Base-by-base conservation (phyloP, 30 jellyfish, hydroid and myxozoan genomes). In the Aurelia aurita region DNA sequence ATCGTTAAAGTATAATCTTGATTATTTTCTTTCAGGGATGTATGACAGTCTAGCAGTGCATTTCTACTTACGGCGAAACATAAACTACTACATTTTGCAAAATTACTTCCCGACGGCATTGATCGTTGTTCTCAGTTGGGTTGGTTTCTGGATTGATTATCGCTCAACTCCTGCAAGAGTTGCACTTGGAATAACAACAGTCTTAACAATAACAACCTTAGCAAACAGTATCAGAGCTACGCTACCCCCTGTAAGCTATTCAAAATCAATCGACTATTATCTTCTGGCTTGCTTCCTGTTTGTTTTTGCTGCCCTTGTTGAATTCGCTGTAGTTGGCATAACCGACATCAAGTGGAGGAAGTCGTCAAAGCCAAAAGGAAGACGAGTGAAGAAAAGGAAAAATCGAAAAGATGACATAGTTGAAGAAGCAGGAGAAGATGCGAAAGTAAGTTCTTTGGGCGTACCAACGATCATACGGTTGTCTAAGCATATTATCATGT, bases 101-200 rank as follows among this genome's bases (percentile, higher is more conserved):
- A 86, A 75, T 78, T 91, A 91, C 61, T 71, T 72, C 47, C 98
- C 98, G 15, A 75, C 97, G 16, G 53, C 86, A 14, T 74, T 91
- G 47, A 82, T 91, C 3, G 98, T 91, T 25, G 73, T 84, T 35
- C 85, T 91, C 74, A 74, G 94, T 28, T 91, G 98, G 98, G 94
- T 91, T 25, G 89, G 96, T 45, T 91, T 91, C 69, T 91, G 98
- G 98, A 91, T 91, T 65, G 96, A 91, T 85, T 91, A 91, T 59
- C 85, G 96, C 12, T 91, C 98, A 25, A 91, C 98, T 6, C 98
- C 98, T 18, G 98, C 98, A 16, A 51, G 98, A 19, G 98, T 91
- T 21, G 95, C 96, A 15, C 91, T 91, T 32, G 98, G 98, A 8
- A 91, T 91, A 20, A 91, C 98, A 8, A 91, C 98, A 2, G 98